Evolutionary conservation across 2,797 vertebrate species (phyloP).

Genomic region (Bryconaethiops microstoma): DNA sequence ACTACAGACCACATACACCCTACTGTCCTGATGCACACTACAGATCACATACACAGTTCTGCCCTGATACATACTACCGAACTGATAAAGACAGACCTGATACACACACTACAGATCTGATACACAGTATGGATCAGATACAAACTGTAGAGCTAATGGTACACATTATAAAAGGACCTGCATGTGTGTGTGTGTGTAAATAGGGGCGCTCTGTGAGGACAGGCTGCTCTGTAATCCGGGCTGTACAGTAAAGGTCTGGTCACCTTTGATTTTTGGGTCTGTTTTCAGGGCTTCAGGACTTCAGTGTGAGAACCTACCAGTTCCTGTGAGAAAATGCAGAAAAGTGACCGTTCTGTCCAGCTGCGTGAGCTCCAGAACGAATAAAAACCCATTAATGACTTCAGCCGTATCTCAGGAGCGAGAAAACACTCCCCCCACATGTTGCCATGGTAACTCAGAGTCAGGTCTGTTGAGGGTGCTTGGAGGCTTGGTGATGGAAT

Average conservation of each 20-base stretch:
- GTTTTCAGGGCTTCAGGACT: neutral
- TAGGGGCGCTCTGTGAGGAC: too few species aligned
- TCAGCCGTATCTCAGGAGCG: slow-evolving; percentile 30
- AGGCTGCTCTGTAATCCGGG: neutral
- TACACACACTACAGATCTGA: too few species aligned
- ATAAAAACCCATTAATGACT: slow-evolving; percentile 14
- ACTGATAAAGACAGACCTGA: too few species aligned
- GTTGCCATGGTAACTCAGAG: neutral
- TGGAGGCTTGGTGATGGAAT: neutral
- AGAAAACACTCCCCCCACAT: neutral
- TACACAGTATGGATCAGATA: too few species aligned
- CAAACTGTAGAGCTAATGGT: too few species aligned
- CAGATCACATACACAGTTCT: too few species aligned
- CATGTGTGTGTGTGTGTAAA: too few species aligned
- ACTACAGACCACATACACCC: too few species aligned
- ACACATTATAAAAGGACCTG: too few species aligned
- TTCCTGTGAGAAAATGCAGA: neutral
- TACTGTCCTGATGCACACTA: too few species aligned
- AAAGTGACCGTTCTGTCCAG: too few species aligned
- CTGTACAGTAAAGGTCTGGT: neutral
- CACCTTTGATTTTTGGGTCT: neutral
- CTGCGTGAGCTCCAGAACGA: neutral
- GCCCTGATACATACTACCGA: too few species aligned
- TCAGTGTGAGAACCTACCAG: neutral
- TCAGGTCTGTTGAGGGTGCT: neutral